phyloP scores from a whole-genome alignment of 2,113 vertebrate genomes.

The Leptodactylus fuscus region DNA sequence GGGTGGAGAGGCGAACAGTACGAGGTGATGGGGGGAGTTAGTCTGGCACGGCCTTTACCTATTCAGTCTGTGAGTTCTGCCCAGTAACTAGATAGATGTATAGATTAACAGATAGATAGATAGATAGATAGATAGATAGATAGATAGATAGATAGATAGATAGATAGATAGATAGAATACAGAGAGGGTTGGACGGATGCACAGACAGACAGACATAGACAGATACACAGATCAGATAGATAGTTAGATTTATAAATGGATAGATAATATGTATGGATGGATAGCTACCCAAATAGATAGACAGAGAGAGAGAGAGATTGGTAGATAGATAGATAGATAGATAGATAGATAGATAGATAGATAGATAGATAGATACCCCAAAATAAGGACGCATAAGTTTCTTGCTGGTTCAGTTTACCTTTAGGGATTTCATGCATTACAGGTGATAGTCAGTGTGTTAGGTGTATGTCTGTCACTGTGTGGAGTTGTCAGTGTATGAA shows the following conservation, averaged over 20 bases:
- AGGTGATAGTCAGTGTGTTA: conserved; percentile 32
- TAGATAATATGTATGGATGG: conserved; percentile 18
- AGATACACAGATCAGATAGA: conserved; percentile 36
- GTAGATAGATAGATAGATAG: conserved; percentile 28
- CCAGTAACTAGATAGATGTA: conserved; percentile 43
- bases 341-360: background rate
- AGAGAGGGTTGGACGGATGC: conserved; percentile 14
- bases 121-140: conserved; percentile 26
- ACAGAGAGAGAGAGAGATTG: conserved; percentile 27
- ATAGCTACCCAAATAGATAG: conserved; percentile 38
- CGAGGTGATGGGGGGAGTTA: conserved; percentile 27
- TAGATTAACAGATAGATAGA: conserved; percentile 32
- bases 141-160: background rate
- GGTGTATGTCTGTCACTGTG: conserved; percentile 36
- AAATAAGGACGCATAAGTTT: too few species aligned
- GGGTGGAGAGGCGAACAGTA: conserved; percentile 48
- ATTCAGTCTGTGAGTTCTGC: conserved; percentile 32
- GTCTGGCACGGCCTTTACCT: conserved; percentile 40
- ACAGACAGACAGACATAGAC: conserved; percentile 31
- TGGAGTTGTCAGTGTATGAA: conserved; percentile 52
- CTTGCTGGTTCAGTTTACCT: background rate
- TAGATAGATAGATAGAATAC: conserved; percentile 16
- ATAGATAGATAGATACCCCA: too few species aligned
- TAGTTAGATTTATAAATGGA: conserved; percentile 18
- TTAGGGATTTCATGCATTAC: background rate